Percentiles rank a stretch among this genome's conserved stretches.
Evolutionary conservation across 2,888 invertebrate species (phyloP).

Genomic region (Drosophila bunnanda): DNA sequence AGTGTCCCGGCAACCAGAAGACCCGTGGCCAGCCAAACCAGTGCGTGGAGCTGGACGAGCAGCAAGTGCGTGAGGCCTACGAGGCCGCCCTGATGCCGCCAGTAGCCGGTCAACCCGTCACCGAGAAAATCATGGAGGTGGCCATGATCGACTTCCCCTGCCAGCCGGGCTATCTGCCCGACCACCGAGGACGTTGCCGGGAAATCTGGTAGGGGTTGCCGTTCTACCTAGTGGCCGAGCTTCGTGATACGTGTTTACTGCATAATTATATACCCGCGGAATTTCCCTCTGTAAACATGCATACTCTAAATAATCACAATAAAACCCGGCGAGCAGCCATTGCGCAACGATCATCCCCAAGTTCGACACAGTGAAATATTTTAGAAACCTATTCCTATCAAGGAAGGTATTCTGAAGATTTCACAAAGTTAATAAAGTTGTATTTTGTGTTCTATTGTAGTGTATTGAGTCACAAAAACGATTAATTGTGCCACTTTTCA

Average conservation of each 20-base stretch:
- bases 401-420: too few species aligned
- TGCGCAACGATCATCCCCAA: constrained; percentile 19
- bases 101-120: constrained; percentile 5
- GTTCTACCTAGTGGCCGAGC: not conserved
- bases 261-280: constrained; percentile 13
- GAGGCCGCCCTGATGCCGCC: constrained; percentile 15
- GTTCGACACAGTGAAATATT: constrained; percentile 8
- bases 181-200: constrained; percentile 82
- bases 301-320: constrained; percentile 26
- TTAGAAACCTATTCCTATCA: too few species aligned
- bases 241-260: constrained; percentile 14
- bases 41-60: constrained; percentile 77
- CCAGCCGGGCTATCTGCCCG: constrained; percentile 82
- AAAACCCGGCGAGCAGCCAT: constrained; percentile 15
- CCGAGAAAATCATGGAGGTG: constrained; percentile 67
- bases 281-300: constrained; percentile 27
- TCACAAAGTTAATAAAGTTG: too few species aligned
- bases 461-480: too few species aligned
- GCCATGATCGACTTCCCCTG: constrained; percentile 84
- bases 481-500: too few species aligned
- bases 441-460: too few species aligned
- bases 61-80: constrained; percentile 54
- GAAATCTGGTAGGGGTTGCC: constrained; percentile 73
- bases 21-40: constrained; percentile 59
- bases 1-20: constrained; percentile 62